Percentiles rank a stretch among this genome's conserved stretches.
phyloP scores from a whole-genome alignment of 2,113 vertebrate genomes.

The Uropsilus gracilis region DNA sequence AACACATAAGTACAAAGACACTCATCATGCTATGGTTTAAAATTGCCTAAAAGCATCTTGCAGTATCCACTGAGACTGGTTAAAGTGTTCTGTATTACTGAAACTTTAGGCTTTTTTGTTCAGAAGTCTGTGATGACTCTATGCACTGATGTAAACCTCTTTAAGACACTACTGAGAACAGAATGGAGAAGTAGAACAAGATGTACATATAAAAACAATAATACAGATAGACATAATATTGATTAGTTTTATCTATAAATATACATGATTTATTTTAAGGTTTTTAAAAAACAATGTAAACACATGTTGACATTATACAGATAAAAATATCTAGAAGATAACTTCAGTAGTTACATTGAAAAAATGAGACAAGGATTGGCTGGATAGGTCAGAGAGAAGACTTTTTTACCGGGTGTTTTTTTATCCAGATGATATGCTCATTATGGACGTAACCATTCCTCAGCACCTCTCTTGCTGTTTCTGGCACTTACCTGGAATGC shows the following conservation, averaged over 20 bases:
- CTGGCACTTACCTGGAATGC: neutral
- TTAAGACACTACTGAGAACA: constrained; percentile 11
- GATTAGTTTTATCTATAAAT: neutral
- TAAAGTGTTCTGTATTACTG: neutral
- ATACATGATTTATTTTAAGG: neutral
- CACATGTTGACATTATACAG: neutral
- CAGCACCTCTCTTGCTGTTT: neutral
- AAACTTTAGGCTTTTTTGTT: constrained; percentile 30
- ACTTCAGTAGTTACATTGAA: constrained; percentile 5
- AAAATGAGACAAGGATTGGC: neutral
- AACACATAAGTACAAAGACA: neutral
- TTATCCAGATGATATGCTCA: neutral
- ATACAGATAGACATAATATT: neutral
- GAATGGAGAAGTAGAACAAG: constrained; percentile 12
- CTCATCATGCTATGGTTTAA: constrained; percentile 13
- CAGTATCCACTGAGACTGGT: neutral
- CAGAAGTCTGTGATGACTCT: neutral
- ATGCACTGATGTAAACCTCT: neutral
- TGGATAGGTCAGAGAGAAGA: neutral
- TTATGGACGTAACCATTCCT: neutral
- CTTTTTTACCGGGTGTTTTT: neutral
- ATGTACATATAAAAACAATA: neutral
- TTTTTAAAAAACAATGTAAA: neutral
- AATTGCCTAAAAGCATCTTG: neutral
- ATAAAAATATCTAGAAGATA: constrained; percentile 19